These are phyloP conservation scores for Leucophora obtusa DNA, from an alignment of 2,888 invertebrate genomes.

Conservation along the genomic window DNA sequence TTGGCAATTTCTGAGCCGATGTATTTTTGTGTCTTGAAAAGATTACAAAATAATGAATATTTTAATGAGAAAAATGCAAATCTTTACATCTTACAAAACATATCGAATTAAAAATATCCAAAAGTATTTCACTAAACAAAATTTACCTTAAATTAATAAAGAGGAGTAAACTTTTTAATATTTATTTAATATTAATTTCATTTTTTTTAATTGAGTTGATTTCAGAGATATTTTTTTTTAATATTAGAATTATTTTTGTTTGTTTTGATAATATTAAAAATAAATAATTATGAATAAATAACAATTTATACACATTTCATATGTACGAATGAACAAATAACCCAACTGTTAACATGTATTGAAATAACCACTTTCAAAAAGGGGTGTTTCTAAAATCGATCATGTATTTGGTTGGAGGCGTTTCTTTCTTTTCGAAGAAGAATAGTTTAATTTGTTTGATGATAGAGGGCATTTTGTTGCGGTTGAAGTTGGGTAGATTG, in stretches of 20 bases:
- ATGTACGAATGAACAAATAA: conserved; percentile 24
- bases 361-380: neutral
- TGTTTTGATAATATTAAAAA: conserved; percentile 48
- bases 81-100: too few species aligned
- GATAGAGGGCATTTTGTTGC: neutral
- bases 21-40: too few species aligned
- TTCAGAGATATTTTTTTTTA: conserved; percentile 51
- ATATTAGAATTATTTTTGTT: conserved; percentile 41
- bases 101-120: too few species aligned
- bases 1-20: too few species aligned
- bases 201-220: conserved; percentile 56
- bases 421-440: too few species aligned
- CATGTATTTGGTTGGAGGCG: neutral
- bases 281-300: conserved; percentile 63
- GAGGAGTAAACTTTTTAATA: conserved; percentile 1
- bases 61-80: too few species aligned
- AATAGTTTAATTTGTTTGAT: too few species aligned
- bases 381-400: neutral
- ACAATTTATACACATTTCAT: conserved; percentile 49
- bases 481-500: neutral
- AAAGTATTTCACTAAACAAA: too few species aligned
- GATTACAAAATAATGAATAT: too few species aligned
- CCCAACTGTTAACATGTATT: neutral
- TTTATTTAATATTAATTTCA: conserved; percentile 19
- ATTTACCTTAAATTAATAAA: neutral